Base-by-base conservation (phyloP, 2,888 invertebrate species). In the Dugesia japonica region DNA sequence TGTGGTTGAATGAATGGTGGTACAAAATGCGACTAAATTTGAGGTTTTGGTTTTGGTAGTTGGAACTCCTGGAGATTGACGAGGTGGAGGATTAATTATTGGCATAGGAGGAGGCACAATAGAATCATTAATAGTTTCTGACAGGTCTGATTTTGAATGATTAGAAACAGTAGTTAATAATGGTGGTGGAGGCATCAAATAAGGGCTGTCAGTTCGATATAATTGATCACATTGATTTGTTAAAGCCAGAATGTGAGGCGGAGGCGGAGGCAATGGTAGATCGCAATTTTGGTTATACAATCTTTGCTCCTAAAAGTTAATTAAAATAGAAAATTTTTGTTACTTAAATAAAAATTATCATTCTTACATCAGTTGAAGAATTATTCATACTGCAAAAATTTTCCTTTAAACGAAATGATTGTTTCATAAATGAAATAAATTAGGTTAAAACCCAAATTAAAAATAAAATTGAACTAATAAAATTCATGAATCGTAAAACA, bases 371-470 rank as follows among this genome's bases (percentile, higher is more conserved):
- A 56, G 56, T 20, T 20, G 56, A 56, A 4, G 56, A n/a, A 56
- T 56, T 56, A n/a, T 56, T 56, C 56, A 56, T 56, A n/a, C 7
- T 56, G 56, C 20, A 56, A 23, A 56, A 56, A 56, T 56, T 56
- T 56, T 56, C 56, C 4, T 56, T 4, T 56, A 56, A 56, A 9
- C 56, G 56, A 56, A 56, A 56, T 20, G 56, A 56, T 56, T 56
- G 56, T 56, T 56, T 56, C 56, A 56, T 56, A 56, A 56, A 56
- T 56, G 17, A 7, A 23, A 56, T 7, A 56, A 56, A 13, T n/a
- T n/a, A n/a, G n/a, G n/a, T n/a, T 20, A 56, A n/a, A 56, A 56
- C n/a, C 7, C 4, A 20, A 20, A 9, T 56, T 56, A 56, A 23
- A 56, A 56, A n/a, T 56, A 20, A n/a, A n/a, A n/a, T n/a, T n/a